Base-by-base conservation (phyloP, 2,113 vertebrate genomes). In the Dendropsophus ebraccatus region DNA sequence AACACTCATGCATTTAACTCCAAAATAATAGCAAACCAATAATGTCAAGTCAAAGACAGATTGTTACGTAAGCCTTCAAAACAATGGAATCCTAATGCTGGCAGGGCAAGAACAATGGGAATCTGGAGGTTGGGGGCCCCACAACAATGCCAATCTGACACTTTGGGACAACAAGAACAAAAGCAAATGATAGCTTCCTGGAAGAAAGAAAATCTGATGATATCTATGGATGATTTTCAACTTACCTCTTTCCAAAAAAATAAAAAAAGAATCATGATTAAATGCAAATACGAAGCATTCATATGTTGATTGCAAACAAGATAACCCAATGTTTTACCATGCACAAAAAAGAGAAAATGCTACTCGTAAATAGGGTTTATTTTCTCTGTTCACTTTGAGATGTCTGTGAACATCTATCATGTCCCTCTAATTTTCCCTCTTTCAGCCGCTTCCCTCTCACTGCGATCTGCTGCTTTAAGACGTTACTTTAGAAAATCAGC, bases 401-500 rank as follows among this genome's bases (percentile, higher is more conserved):
- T 81, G 78, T 28, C 78, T 81, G 56, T 16, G 56, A 81, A 62
- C 58, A 81, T 83, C 82, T 73, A 47, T 73, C 82, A 56, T 73
- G 67, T 74, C 72, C 35, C 82, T 45, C 52, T 47, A 58, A 58
- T 62, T 56, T 58, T 83, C 69, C 50, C 60, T 70, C 58, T 67
- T 67, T 49, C 45, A 82, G 80, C 37, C 60, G 37, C 80, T 82
- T 82, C 45, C 60, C 82, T 74, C 72, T 58, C 82, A 56, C 69
- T 74, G 67, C 52, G 82, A 54, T 83, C 69, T 73, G 54, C 82
- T 62, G 50, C 82, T 84, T 84, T 84, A 84, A 84, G 52, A 84
- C 54, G 28, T 37, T 74, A 70, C 82, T 83, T 83, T 83, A 73
- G 82, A 84, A 84, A 65, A 84, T 75, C 56, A 62, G 70, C 82